Evolutionary conservation across 2,113 vertebrate genomes (phyloP).

Genomic region (Ameiurus melas): DNA sequence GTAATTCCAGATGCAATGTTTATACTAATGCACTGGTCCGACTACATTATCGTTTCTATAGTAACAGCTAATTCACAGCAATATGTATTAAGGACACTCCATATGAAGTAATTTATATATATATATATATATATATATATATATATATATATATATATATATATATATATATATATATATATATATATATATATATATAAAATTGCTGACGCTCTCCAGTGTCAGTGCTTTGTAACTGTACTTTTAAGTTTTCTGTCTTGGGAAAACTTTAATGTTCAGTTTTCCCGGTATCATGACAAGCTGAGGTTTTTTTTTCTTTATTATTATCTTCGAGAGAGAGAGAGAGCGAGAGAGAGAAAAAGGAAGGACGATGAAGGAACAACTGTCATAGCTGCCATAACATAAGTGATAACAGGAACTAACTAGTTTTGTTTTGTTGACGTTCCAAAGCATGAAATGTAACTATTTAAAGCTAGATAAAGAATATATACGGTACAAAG

Average conservation of each 20-base stretch:
- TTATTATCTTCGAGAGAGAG: too few relatives aligned
- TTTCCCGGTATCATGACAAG: neutral
- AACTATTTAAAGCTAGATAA: neutral
- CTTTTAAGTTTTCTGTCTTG: neutral
- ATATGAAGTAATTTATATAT: neutral
- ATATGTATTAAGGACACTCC: neutral
- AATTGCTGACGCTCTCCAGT: too few relatives aligned
- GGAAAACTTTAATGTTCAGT: neutral
- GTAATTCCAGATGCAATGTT: neutral
- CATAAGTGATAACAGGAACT: neutral
- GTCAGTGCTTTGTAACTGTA: neutral
- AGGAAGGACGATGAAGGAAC: neutral
- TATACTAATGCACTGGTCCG: neutral
- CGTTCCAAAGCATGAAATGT: neutral
- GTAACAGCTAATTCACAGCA: neutral
- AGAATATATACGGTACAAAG: too few relatives aligned
- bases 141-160: too few relatives aligned
- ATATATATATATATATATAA: too few relatives aligned
- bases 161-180: too few relatives aligned
- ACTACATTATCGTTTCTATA: neutral
- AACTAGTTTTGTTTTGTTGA: neutral
- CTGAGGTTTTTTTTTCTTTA: neutral
- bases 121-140: too few relatives aligned
- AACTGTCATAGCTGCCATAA: neutral
- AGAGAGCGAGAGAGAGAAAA: neutral